Conservation (phyloP, 2,888 invertebrate species). For the Callimorpha dominula region DNA sequence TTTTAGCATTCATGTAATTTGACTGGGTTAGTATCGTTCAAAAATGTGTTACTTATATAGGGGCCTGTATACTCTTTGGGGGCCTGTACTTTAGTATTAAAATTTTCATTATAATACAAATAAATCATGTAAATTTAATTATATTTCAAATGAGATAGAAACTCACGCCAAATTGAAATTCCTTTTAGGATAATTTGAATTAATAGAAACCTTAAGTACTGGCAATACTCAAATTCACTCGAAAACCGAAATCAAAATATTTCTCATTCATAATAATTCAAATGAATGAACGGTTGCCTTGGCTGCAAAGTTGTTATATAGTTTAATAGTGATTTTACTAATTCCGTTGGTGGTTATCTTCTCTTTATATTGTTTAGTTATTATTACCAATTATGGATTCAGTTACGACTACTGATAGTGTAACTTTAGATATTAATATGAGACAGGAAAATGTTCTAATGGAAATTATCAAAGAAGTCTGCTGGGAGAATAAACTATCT, state of each 20-base stretch:
- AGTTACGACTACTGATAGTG: conserved; percentile 64
- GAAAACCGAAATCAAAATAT: neutral
- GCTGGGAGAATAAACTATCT: conserved; percentile 65
- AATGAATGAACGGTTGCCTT: conserved; percentile 40
- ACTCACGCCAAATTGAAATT: too few species aligned
- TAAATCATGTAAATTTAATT: too few species aligned
- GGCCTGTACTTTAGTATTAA: too few species aligned
- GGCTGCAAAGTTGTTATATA: conserved; percentile 31
- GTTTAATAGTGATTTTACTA: neutral
- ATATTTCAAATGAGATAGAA: too few species aligned
- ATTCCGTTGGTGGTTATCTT: neutral
- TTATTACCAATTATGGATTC: conserved; percentile 65
- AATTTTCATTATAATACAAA: too few species aligned
- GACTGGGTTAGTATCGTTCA: neutral
- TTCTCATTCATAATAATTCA: conserved; percentile 10
- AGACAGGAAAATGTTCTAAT: conserved; percentile 73
- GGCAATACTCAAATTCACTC: neutral
- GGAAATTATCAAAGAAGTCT: conserved; percentile 74
- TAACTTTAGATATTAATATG: conserved; percentile 58
- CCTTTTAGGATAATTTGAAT: neutral
- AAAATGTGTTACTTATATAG: neutral
- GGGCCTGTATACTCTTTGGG: neutral
- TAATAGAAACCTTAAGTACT: neutral
- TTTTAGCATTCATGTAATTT: neutral
- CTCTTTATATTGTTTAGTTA: neutral